Evolutionary conservation across 1,140 invertebrate genomes (phyloP), one percentile per base, ranked within the genome.

Genomic region (Hormaphis cornu): DNA sequence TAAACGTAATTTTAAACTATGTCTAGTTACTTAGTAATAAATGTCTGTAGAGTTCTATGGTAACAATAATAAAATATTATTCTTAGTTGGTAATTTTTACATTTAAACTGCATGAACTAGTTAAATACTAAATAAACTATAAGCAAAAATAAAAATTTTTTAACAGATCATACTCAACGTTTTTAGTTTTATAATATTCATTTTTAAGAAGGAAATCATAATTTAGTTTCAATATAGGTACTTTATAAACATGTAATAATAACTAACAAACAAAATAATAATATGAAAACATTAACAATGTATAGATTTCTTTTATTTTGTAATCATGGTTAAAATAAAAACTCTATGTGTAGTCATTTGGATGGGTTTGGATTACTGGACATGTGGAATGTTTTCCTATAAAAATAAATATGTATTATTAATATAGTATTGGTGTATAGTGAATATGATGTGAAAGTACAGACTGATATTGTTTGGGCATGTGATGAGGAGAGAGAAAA

Each of bases 71-170:
- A n/a, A n/a, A n/a, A n/a, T n/a, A n/a, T n/a, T n/a, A n/a, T n/a
- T n/a, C n/a, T n/a, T n/a, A n/a, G n/a, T n/a, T n/a, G n/a, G n/a
- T n/a, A n/a, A n/a, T n/a, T n/a, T n/a, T n/a, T n/a, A n/a, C n/a
- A n/a, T n/a, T n/a, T 3, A 54, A n/a, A 10, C 10, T 33, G 12
- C 24, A 33, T 33, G 12, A 53, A 53, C 26, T 28, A 53, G n/a
- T 33, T 54, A 54, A 33, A 22, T 9, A 9, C 1, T 24, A 33
- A 5, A 46, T 14, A 16, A 48, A 48, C 14, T 30, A 53, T 53
- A 30, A 53, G 6, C n/a, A 53, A 28, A 53, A 20, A 22, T 2
- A 58, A 40, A 58, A 50, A 35, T 16, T 72, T 76, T 35, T 75
- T 48, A 33, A 7, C 9, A 42, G 30, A 22, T n/a, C n/a, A n/a